phyloP scores from a whole-genome alignment of 1,140 invertebrate genomes.

The Mylabris phalerata region DNA sequence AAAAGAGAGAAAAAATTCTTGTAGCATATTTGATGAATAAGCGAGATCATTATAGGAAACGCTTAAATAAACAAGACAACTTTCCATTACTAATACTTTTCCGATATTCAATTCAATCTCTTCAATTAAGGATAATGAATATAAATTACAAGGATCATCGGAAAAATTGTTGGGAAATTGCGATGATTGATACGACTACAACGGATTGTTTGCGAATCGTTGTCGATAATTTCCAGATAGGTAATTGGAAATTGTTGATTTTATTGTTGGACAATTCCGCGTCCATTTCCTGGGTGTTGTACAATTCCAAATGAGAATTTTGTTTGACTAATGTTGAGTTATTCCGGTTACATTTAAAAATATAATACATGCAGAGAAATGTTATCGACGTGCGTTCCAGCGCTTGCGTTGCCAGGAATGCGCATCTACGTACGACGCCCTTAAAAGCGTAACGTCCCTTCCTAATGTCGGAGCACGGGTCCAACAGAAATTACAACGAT shows the following conservation, averaged over 20 bases:
- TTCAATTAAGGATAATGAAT: conserved; percentile 19
- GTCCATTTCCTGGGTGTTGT: conserved; percentile 12
- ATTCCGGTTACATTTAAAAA: conserved; percentile 36
- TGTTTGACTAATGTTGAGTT: conserved; percentile 33
- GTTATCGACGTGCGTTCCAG: conserved; percentile 19
- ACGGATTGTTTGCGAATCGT: too few relatives aligned
- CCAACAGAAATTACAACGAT: not conserved
- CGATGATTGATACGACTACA: conserved; percentile 5
- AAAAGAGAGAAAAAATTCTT: too few relatives aligned
- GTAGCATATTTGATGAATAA: too few relatives aligned
- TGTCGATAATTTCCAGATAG: too few relatives aligned
- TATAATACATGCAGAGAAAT: conserved; percentile 34
- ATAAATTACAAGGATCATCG: conserved; percentile 7
- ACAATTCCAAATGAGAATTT: conserved; percentile 29
- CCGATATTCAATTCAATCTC: conserved; percentile 14
- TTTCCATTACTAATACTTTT: conserved; percentile 9
- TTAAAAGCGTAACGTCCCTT: conserved; percentile 3
- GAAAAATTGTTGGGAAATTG: conserved; percentile 3
- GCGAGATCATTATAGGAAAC: too few relatives aligned
- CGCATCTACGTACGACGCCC: conserved; percentile 15
- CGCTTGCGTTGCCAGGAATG: conserved; percentile 20
- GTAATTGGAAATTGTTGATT: too few relatives aligned
- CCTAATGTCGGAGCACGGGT: conserved; percentile 12
- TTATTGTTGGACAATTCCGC: not conserved
- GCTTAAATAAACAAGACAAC: too few relatives aligned